phyloP scores from a whole-genome alignment of 2,888 invertebrate genomes.

The Eretmocerus hayati region DNA sequence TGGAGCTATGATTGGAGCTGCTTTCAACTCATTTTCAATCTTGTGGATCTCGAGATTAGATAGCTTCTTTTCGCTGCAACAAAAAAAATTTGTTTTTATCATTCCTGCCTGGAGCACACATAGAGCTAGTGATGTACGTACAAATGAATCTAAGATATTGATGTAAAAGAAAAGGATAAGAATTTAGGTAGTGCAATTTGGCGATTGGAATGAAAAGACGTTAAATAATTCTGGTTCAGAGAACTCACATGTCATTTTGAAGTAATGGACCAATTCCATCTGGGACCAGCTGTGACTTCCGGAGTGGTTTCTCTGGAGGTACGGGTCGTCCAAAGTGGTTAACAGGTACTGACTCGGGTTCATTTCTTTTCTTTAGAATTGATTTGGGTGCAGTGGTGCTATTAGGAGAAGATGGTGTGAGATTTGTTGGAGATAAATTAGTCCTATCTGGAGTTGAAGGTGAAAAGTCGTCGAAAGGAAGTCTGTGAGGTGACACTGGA shows the following conservation, averaged over 20 bases:
- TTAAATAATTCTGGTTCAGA: no score
- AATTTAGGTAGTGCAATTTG: no score
- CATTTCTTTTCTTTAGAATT: slow-evolving; percentile 60
- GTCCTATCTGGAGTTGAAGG: slow-evolving; percentile 19
- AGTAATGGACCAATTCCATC: slow-evolving; percentile 1
- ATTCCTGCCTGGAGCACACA: no score
- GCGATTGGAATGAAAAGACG: no score
- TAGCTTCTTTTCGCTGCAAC: no score
- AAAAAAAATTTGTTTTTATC: no score
- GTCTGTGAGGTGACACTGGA: slow-evolving; percentile 21
- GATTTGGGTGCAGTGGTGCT: slow-evolving; percentile 57
- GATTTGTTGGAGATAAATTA: slow-evolving; percentile 10
- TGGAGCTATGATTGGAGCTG: not conserved
- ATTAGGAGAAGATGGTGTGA: slow-evolving; percentile 6
- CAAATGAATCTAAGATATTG: no score
- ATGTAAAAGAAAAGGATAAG: no score
- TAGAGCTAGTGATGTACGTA: no score
- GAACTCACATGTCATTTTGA: not conserved
- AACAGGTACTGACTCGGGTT: slow-evolving; percentile 32
- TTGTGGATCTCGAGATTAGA: no score
- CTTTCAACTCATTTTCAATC: no score
- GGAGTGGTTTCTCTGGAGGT: slow-evolving; percentile 40
- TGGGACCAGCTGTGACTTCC: slow-evolving; percentile 21
- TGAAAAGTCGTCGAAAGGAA: slow-evolving; percentile 17
- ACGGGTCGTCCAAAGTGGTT: slow-evolving; percentile 39